These are phyloP conservation scores for Drosophila greeni DNA, from an alignment of 2,888 invertebrate species.

Conservation along the genomic window DNA sequence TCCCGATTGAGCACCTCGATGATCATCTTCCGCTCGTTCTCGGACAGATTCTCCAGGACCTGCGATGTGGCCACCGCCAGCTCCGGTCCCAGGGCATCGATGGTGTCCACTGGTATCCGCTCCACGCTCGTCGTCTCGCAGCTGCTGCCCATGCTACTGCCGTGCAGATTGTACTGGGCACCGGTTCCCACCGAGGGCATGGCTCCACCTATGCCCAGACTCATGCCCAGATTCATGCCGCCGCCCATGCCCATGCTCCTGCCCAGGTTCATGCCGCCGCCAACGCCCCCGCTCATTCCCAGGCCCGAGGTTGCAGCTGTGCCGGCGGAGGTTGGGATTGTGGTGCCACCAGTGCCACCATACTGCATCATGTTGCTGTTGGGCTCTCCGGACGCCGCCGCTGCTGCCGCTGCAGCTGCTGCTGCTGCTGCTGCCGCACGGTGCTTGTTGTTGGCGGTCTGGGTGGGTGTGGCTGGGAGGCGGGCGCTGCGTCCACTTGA, in stretches of 20 bases:
- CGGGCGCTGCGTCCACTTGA: conserved; percentile 78
- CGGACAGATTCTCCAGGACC: conserved; percentile 77
- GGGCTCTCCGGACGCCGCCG: conserved; percentile 54
- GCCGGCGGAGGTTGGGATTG: conserved; percentile 35
- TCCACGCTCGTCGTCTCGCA: conserved; percentile 65
- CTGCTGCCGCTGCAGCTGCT: conserved; percentile 35
- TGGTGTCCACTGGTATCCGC: conserved; percentile 71
- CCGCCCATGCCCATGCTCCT: conserved; percentile 19
- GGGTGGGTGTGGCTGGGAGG: conserved; percentile 77
- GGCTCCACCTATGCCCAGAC: conserved; percentile 36
- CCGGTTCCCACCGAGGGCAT: conserved; percentile 14
- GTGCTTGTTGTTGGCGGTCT: conserved; percentile 65
- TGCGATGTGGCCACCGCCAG: conserved; percentile 77
- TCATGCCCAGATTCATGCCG: conserved; percentile 26
- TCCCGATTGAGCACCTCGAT: conserved; percentile 81
- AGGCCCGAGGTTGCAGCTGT: conserved; percentile 34
- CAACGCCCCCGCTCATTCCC: conserved; percentile 27
- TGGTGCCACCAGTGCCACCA: conserved; percentile 41
- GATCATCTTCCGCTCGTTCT: conserved; percentile 80
- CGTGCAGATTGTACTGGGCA: conserved; percentile 14
- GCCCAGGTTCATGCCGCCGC: conserved; percentile 22
- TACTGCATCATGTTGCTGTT: conserved; percentile 72
- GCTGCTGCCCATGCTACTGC: conserved; percentile 46
- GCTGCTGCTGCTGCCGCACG: conserved; percentile 52
- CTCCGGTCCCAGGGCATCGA: conserved; percentile 76